phyloP scores from a whole-genome alignment of 2,888 invertebrate species.

The Molorchus minor region DNA sequence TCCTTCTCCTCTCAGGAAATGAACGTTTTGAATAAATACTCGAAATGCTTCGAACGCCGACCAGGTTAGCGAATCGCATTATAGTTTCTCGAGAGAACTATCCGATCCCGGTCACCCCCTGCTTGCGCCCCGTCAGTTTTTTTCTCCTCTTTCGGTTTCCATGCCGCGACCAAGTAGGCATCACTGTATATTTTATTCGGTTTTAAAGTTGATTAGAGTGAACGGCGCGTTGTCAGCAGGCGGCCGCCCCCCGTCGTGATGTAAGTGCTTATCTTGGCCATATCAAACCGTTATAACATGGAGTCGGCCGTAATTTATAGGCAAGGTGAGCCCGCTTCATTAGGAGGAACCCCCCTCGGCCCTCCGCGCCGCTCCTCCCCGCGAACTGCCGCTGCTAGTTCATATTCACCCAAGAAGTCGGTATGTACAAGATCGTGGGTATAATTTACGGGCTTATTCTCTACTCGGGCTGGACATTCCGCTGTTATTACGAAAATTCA shows the following conservation, averaged over 20 bases:
- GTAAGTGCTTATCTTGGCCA: constrained; percentile 64
- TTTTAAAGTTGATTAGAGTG: constrained; percentile 64
- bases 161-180: constrained; percentile 43
- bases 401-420: constrained; percentile 42
- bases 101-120: constrained; percentile 34
- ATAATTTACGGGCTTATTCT: constrained; percentile 32
- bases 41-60: neutral
- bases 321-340: constrained; percentile 64
- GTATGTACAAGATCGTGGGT: constrained; percentile 31
- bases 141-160: constrained; percentile 45
- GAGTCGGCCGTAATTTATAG: constrained; percentile 64
- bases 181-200: constrained; percentile 60
- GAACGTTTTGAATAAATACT: too few species aligned
- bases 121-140: constrained; percentile 41
- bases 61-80: constrained; percentile 14
- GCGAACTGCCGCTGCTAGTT: constrained; percentile 33
- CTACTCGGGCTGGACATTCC: constrained; percentile 27
- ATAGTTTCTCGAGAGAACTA: constrained; percentile 18
- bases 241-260: constrained; percentile 61
- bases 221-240: constrained; percentile 60
- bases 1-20: too few species aligned
- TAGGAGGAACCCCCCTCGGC: constrained; percentile 58
- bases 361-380: constrained; percentile 47
- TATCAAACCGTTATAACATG: constrained; percentile 65
- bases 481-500: constrained; percentile 32